A percentile compares a stretch with the other conserved stretches of the same genome.
These are phyloP conservation scores for Gasterosteus nipponicus DNA, from an alignment of 2,113 vertebrate species.

Conservation along the genomic window DNA sequence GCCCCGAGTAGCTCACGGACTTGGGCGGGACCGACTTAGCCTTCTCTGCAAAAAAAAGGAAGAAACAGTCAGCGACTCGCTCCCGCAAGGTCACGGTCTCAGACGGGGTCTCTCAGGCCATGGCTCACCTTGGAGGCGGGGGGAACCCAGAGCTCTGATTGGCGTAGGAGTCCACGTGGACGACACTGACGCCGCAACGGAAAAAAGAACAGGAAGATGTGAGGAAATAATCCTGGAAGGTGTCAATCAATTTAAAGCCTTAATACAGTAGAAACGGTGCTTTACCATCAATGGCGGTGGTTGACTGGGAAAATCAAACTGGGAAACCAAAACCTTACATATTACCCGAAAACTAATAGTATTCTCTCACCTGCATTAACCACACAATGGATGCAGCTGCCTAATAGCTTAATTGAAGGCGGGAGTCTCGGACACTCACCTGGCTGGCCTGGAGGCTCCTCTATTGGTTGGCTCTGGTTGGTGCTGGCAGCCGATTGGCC, in stretches of 20 bases:
- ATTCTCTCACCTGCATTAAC: neutral
- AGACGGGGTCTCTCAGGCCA: neutral
- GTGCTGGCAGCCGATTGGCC: conserved; percentile 64
- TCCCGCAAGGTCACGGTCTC: too few species aligned
- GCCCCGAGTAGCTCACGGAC: conserved; percentile 77
- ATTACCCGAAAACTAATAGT: neutral
- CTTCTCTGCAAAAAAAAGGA: conserved; percentile 79
- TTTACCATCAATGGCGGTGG: too few species aligned
- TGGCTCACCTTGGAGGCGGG: conserved; percentile 77
- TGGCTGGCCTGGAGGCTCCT: conserved; percentile 78
- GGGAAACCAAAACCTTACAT: neutral
- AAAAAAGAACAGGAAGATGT: neutral
- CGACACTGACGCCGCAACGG: conserved; percentile 57
- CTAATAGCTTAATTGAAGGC: too few species aligned
- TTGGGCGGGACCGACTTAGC: conserved; percentile 73
- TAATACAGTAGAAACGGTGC: neutral
- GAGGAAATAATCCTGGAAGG: neutral
- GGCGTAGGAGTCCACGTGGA: conserved; percentile 79
- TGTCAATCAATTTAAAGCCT: neutral
- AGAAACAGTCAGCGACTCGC: conserved; percentile 12
- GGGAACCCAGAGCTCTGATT: conserved; percentile 75
- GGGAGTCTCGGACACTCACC: conserved; percentile 62
- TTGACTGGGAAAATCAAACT: neutral
- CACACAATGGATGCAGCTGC: too few species aligned
- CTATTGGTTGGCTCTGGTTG: conserved; percentile 60